A percentile compares a stretch with the other conserved stretches of the same genome.
phyloP scores from a whole-genome alignment of 2,888 invertebrate genomes.

The Nasonovia ribisnigri region DNA sequence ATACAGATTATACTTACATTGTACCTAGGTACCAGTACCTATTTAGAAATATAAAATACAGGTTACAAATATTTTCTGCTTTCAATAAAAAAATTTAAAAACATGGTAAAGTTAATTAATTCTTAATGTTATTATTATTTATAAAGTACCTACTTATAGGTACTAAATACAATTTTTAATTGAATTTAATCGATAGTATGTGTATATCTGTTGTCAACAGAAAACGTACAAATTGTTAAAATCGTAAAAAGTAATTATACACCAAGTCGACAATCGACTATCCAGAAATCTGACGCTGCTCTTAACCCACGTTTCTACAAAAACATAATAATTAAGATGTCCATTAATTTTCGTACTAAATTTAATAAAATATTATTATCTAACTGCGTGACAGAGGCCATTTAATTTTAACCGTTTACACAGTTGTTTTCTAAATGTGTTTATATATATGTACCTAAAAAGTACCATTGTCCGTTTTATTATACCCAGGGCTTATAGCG shows the following conservation, averaged over 20 bases:
- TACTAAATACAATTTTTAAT: not conserved
- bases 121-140: not conserved
- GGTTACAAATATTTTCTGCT: not conserved
- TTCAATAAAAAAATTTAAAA: not conserved
- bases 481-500: too few relatives aligned
- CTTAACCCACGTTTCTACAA: not conserved
- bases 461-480: too few relatives aligned
- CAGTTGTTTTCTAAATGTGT: too few relatives aligned
- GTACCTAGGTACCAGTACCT: not conserved
- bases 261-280: not conserved
- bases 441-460: too few relatives aligned
- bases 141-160: not conserved
- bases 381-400: not conserved
- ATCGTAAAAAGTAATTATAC: not conserved
- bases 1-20: not conserved
- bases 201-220: not conserved
- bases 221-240: not conserved
- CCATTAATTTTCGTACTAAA: not conserved
- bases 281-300: not conserved
- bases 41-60: not conserved
- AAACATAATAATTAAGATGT: not conserved
- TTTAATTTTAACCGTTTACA: too few relatives aligned
- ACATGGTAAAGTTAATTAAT: not conserved
- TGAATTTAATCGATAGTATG: not conserved
- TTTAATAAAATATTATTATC: not conserved